These are phyloP conservation scores for Hydractinia symbiolongicarpus DNA, from an alignment of 30 jellyfish, hydroid and myxozoan species.

Conservation along the genomic window DNA sequence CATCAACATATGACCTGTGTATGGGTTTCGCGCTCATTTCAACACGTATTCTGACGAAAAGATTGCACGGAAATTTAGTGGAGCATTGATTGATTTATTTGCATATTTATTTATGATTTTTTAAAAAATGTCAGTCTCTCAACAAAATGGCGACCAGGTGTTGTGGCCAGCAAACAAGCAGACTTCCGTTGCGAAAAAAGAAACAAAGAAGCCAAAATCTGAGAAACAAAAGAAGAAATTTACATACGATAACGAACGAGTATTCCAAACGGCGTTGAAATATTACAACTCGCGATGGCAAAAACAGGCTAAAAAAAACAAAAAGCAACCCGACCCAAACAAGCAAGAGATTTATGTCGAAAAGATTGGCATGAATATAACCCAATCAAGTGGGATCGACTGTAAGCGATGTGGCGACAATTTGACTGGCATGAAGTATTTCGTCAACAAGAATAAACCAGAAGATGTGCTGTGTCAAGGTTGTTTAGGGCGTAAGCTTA, in stretches of 20 bases:
- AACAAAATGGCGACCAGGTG: too few species aligned
- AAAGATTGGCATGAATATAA: not conserved
- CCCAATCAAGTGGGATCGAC: not conserved
- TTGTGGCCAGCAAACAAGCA: too few species aligned
- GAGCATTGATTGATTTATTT: too few species aligned
- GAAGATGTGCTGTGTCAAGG: constrained; percentile 4
- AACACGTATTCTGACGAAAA: too few species aligned
- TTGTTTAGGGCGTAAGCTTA: constrained; percentile 10
- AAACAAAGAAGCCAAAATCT: too few species aligned
- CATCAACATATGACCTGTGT: too few species aligned
- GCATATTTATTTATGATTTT: too few species aligned
- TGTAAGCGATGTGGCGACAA: constrained; percentile 13
- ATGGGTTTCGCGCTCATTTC: too few species aligned
- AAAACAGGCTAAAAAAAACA: constrained; percentile 7
- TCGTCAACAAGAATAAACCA: constrained; percentile 3
- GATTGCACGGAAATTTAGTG: too few species aligned
- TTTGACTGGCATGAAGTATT: constrained; percentile 14
- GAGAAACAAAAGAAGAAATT: constrained; percentile 8
- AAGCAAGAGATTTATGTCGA: constrained; percentile 28
- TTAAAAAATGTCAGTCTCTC: too few species aligned
- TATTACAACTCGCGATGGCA: constrained; percentile 32
- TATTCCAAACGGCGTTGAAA: constrained; percentile 20
- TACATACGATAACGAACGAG: constrained; percentile 4
- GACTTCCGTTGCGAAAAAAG: too few species aligned
- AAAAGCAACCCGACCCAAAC: constrained; percentile 6